These are phyloP conservation scores for Torymus tubicola DNA, from an alignment of 2,888 invertebrate genomes.

Conservation along the genomic window DNA sequence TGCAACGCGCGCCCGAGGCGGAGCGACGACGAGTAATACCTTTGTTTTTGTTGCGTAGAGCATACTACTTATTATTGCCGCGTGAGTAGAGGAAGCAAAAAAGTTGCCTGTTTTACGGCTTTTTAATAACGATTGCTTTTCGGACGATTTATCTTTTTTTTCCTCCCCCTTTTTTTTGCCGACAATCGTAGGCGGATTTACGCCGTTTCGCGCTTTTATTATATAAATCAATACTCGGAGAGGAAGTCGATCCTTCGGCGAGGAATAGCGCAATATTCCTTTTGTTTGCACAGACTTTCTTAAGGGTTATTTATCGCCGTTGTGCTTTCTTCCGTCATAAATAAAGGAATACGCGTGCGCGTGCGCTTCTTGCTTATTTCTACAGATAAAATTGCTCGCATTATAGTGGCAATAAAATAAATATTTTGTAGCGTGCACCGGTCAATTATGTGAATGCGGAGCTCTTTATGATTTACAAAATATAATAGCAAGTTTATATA, in stretches of 20 bases:
- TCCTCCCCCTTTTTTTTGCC: constrained; percentile 10
- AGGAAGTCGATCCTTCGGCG: neutral
- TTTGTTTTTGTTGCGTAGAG: constrained; percentile 33
- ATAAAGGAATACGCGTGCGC: too few relatives aligned
- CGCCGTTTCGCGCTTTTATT: constrained; percentile 16
- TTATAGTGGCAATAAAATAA: neutral
- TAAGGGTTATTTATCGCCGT: too few relatives aligned
- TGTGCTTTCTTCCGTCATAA: too few relatives aligned
- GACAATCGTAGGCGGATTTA: neutral
- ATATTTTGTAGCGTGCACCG: neutral
- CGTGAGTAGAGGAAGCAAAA: neutral
- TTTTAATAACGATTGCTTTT: constrained; percentile 46
- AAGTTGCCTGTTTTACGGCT: constrained; percentile 36
- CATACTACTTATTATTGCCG: constrained; percentile 13
- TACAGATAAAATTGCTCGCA: neutral
- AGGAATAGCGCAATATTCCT: neutral
- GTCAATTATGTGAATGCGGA: too few relatives aligned
- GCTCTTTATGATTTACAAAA: too few relatives aligned
- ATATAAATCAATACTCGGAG: constrained; percentile 33
- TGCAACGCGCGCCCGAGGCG: neutral
- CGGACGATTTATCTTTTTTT: too few relatives aligned
- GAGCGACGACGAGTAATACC: constrained; percentile 27
- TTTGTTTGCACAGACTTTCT: constrained; percentile 21
- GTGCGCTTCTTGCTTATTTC: neutral
- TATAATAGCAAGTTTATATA: too few relatives aligned